A percentile compares a stretch with the other conserved stretches of the same genome.
Conservation (phyloP, 2,888 invertebrate species). For the Limnephilus rhombicus region DNA sequence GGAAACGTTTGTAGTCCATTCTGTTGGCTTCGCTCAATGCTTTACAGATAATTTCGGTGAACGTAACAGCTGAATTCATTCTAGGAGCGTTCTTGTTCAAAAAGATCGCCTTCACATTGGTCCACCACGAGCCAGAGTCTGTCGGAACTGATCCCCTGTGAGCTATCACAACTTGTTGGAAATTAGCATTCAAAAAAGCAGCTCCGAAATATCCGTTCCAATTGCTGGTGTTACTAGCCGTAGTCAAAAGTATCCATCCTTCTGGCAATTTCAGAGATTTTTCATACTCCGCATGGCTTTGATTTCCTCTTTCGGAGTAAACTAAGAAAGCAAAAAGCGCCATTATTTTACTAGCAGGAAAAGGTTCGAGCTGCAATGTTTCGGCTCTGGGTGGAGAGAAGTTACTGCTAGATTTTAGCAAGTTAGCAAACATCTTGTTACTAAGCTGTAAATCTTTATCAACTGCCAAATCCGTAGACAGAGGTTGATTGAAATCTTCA, state of each 20-base stretch:
- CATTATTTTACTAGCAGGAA: not conserved
- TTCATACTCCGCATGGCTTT: not conserved
- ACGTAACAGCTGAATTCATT: constrained; percentile 28
- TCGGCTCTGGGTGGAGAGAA: not conserved
- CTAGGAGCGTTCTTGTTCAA: not conserved
- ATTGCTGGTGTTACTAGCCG: not conserved
- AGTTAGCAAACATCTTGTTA: not conserved
- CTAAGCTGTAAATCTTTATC: not conserved
- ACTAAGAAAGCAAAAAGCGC: not conserved
- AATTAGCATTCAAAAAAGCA: not conserved
- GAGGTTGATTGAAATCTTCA: not conserved
- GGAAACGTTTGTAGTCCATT: not conserved
- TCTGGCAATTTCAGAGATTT: not conserved
- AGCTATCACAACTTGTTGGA: constrained; percentile 25
- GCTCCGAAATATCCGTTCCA: constrained; percentile 15
- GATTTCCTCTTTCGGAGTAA: not conserved
- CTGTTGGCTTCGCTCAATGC: not conserved
- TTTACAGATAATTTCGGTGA: not conserved
- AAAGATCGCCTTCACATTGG: not conserved
- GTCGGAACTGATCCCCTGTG: not conserved
- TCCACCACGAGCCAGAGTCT: not conserved
- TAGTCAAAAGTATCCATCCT: not conserved
- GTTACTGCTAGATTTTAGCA: not conserved
- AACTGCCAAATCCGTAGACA: not conserved
- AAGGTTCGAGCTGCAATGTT: not conserved